Conservation (phyloP, 2,888 invertebrate species). For the Galerucella nymphaeae region DNA sequence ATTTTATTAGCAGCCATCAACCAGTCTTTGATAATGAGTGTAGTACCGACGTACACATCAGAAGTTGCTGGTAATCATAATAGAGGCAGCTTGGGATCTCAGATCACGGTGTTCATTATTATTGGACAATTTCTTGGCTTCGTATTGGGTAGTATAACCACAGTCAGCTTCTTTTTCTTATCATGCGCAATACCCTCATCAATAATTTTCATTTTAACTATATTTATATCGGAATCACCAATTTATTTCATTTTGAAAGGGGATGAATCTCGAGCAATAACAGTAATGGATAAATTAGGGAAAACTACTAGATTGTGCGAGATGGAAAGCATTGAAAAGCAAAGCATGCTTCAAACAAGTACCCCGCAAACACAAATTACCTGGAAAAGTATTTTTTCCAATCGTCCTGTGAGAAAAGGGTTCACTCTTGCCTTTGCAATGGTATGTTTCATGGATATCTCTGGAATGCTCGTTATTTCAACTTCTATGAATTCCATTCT, state of each 20-base stretch:
- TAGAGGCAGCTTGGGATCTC: slow-evolving; percentile 76
- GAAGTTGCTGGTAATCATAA: slow-evolving; percentile 84
- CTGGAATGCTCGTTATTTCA: slow-evolving; percentile 81
- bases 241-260: slow-evolving; percentile 36
- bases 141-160: slow-evolving; percentile 39
- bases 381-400: slow-evolving; percentile 19
- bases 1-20: not conserved
- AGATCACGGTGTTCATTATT: slow-evolving; percentile 31
- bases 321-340: slow-evolving; percentile 56
- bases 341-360: slow-evolving; percentile 70
- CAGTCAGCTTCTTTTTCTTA: slow-evolving; percentile 36
- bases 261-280: slow-evolving; percentile 9
- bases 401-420: slow-evolving; percentile 63
- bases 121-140: slow-evolving; percentile 41
- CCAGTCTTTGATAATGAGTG: slow-evolving; percentile 46
- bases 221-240: slow-evolving; percentile 46
- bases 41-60: slow-evolving; percentile 85
- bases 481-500: slow-evolving; percentile 80
- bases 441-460: slow-evolving; percentile 84
- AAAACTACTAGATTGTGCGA: not conserved
- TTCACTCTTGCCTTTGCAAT: slow-evolving; percentile 77
- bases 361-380: slow-evolving; percentile 43
- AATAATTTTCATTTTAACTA: slow-evolving; percentile 29
- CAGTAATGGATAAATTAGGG: slow-evolving; percentile 25
- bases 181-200: slow-evolving; percentile 36